A percentile compares a stretch with the other conserved stretches of the same genome.
These are phyloP conservation scores for Pandemis corylana DNA, from an alignment of 2,888 invertebrate genomes.

Conservation along the genomic window DNA sequence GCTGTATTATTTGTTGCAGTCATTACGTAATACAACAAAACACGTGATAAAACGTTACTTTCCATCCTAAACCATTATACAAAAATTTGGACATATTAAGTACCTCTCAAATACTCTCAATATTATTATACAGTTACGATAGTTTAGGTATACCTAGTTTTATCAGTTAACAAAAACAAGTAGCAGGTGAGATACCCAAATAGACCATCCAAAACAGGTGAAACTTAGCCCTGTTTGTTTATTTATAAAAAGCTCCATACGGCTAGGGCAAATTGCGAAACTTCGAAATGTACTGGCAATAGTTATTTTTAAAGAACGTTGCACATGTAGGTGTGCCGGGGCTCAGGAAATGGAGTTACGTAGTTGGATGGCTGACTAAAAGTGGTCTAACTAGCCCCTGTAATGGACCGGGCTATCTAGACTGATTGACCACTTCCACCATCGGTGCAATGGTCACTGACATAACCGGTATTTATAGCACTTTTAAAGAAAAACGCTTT, in stretches of 20 bases:
- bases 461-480: conserved; percentile 44
- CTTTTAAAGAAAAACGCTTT: background rate
- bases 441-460: conserved; percentile 55
- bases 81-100: background rate
- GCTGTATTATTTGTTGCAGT: background rate
- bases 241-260: conserved; percentile 34
- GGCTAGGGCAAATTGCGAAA: conserved; percentile 38
- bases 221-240: conserved; percentile 20
- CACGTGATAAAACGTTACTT: background rate
- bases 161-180: conserved; percentile 17
- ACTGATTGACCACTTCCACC: conserved; percentile 80
- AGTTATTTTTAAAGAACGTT: conserved; percentile 39
- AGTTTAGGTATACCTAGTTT: background rate
- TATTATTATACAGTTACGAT: background rate
- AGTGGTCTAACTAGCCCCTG: conserved; percentile 64
- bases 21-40: no score
- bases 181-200: conserved; percentile 25
- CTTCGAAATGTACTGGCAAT: conserved; percentile 24
- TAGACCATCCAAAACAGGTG: conserved; percentile 27
- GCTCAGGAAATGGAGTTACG: conserved; percentile 40
- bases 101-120: no score
- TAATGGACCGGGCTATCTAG: conserved; percentile 74
- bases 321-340: conserved; percentile 35
- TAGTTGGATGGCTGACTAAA: conserved; percentile 57
- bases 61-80: background rate